Base-by-base conservation (phyloP, 2,113 vertebrate species). In the Rana temporaria region DNA sequence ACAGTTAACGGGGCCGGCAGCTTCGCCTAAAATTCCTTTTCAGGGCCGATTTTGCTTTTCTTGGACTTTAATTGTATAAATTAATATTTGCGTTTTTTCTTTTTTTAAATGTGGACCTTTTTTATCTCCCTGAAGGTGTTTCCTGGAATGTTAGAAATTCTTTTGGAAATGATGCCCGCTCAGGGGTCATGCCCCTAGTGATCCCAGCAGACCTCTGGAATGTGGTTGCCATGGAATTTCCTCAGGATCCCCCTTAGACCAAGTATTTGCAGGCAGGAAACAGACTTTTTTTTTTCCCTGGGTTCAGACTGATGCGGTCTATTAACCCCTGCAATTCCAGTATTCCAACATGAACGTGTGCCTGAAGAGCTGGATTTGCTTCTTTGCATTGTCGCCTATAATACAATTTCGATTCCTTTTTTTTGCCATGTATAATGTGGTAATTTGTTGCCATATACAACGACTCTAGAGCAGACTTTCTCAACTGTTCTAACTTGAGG, bases 201-300 rank as follows among this genome's bases (percentile, higher is more conserved):
- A 56, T 74, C 80, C 62, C 71, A 14, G 26, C 3, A 63, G 70
- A 62, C 63, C 52, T 59, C 11, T 26, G 80, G 80, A 82, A 82
- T 82, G 70, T 22, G 9, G 80, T 82, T 74, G n/a, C 80, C 18
- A 59, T 82, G 52, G 62, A 32, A 52, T 59, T 73, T 59, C 62
- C 30, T 22, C 30, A 14, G 62, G 60, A 63, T 71, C 42, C 6
- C 6, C 3, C 26, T 30, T 30, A 30, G 26, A 30, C 26, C 42
- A 56, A 48, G 70, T 42, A 55, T 70, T 82, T 71, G 32, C 18
- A 70, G 48, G 16, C 62, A 69, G 78, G 65, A 79, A 67, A 67
- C 52, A 19, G 34, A 38, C 34, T 6, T 22, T 4, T 19, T 24
- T 12, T 14, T 1, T 26, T 22, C n/a, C 20, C 18, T 57, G 12